Percentiles rank a stretch among this genome's conserved stretches.
These are phyloP conservation scores for Molossus alvarezi DNA, from an alignment of 2,797 vertebrate species.

Conservation along the genomic window DNA sequence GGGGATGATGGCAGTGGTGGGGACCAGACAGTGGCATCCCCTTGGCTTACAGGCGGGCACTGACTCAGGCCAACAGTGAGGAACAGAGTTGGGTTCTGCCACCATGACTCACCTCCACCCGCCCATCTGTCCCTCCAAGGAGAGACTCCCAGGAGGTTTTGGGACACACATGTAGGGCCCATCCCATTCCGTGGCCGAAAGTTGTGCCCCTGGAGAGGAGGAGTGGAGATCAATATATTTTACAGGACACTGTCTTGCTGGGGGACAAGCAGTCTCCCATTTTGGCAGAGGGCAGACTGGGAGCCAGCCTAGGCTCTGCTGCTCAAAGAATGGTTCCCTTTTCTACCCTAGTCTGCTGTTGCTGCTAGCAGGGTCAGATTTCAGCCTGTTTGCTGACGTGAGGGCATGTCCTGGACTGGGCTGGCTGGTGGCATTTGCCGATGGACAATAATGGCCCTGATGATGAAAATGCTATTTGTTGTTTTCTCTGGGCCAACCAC, in stretches of 20 bases:
- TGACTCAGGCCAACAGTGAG: not conserved
- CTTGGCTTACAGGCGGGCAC: not conserved
- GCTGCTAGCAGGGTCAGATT: not conserved
- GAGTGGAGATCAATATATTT: not conserved
- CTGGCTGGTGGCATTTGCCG: not conserved
- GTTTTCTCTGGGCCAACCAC: constrained; percentile 3
- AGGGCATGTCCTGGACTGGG: not conserved
- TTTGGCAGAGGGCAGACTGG: not conserved
- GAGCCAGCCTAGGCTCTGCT: not conserved
- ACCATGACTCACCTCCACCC: constrained; percentile 17
- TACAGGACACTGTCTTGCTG: not conserved
- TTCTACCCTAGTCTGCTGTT: not conserved
- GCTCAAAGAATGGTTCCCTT: not conserved
- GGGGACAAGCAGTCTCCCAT: not conserved
- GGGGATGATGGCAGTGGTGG: not conserved
- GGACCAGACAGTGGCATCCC: not conserved
- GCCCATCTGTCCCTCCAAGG: not conserved
- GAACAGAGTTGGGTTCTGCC: not conserved
- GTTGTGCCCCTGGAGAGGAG: not conserved
- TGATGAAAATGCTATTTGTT: constrained; percentile 52
- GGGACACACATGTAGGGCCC: not conserved
- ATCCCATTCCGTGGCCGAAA: not conserved
- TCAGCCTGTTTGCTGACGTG: not conserved
- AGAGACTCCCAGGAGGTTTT: constrained; percentile 64
- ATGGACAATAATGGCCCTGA: not conserved